Evolutionary conservation across 2,888 invertebrate genomes (phyloP), one percentile per base, ranked within the genome.

Genomic region (Anoplius nigerrimus): DNA sequence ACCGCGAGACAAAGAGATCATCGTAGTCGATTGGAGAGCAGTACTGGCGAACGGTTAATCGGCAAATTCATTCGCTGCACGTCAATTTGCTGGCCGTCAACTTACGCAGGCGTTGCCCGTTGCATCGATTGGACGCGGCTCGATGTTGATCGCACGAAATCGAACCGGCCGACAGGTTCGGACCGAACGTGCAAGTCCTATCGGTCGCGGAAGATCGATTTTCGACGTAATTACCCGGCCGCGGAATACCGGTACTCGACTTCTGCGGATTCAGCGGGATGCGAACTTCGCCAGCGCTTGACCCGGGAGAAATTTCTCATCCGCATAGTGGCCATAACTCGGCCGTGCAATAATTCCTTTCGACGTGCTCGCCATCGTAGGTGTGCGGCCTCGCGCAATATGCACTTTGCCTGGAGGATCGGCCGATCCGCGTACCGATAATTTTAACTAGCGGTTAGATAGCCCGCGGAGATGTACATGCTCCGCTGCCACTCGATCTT

Each of bases 361-460:
- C 46, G 65, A 63, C 68, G 63, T 52, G 59, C 62, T 57, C 56
- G 60, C 62, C 48, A 51, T n/a, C 53, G 16, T 62, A 60, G 64
- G 54, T 64, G 27, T 45, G 43, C 48, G 69, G n/a, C n/a, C 42
- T 2, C 48, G 16, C 48, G 57, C 54, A 61, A 64, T 69, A 45
- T 63, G 27, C 66, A 53, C 55, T 72, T 62, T 59, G 70, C 70
- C 62, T 59, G 52, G 22, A 69, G 69, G 71, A 58, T 58, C 42
- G 56, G 63, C 59, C 71, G 72, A 63, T 72, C 65, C 67, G 62
- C 65, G 66, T 60, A 18, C 62, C 67, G 74, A 72, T 74, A 69
- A 74, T 70, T 74, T 72, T 67, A 74, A 74, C 69, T 62, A 66
- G 63, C 72, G 69, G 70, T 72, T 74, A 80, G 61, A 73, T 68